Percentiles rank a stretch among this genome's conserved stretches.
phyloP scores from a whole-genome alignment of 1,140 invertebrate species.

The Drosophila yakuba region DNA sequence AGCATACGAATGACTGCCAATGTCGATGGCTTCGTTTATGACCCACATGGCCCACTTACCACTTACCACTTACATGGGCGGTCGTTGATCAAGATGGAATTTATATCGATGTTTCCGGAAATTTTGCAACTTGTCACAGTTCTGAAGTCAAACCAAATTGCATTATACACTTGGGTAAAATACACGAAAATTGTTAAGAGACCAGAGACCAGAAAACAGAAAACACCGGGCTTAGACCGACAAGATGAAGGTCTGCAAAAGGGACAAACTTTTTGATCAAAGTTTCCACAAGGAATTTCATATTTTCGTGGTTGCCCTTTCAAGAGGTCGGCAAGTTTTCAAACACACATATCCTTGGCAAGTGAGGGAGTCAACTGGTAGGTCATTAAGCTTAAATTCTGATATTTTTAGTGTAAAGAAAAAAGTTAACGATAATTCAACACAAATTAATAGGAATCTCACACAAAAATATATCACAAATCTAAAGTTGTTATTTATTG shows the following conservation, averaged over 20 bases:
- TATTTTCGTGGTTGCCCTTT: conserved; percentile 21
- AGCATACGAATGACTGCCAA: conserved; percentile 2
- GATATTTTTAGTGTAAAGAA: background rate
- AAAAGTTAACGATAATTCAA: no score
- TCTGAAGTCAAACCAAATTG: conserved; percentile 34
- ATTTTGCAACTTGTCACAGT: conserved; percentile 41
- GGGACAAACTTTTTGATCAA: conserved; percentile 7
- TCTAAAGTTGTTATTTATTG: no score
- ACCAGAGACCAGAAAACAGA: conserved; percentile 19
- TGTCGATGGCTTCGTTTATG: conserved; percentile 49
- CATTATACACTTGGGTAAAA: conserved; percentile 59
- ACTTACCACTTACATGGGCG: background rate
- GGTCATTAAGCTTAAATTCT: background rate
- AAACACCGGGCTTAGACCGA: conserved; percentile 3
- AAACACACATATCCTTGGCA: background rate
- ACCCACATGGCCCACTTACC: conserved; percentile 1
- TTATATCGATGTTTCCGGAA: conserved; percentile 52
- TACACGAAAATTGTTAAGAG: conserved; percentile 51
- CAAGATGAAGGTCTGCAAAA: background rate
- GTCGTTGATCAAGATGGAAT: conserved; percentile 26
- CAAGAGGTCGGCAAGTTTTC: background rate
- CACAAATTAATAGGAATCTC: no score
- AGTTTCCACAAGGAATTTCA: conserved; percentile 38
- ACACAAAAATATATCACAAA: no score
- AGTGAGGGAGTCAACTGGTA: background rate